Percentiles rank a stretch among this genome's conserved stretches.
phyloP scores from a whole-genome alignment of 2,797 vertebrate species.

The Scleropages formosus region DNA sequence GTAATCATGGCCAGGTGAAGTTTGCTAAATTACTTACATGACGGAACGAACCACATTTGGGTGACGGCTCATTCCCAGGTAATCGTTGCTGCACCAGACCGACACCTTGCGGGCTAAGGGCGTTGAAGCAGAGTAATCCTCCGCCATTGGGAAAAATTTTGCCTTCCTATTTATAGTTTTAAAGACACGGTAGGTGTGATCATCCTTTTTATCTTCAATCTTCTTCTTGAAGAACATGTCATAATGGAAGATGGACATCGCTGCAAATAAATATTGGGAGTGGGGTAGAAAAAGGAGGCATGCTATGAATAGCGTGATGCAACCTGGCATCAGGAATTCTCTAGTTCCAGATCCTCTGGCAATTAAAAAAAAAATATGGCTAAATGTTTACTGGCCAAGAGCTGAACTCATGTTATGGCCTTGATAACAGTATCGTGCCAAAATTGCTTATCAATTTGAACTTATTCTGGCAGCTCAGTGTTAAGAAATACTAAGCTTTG shows the following conservation, averaged over 20 bases:
- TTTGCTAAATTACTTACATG: conserved; percentile 62
- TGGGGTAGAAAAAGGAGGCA: neutral
- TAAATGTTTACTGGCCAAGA: too few relatives aligned
- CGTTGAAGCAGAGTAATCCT: conserved; percentile 68
- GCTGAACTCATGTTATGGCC: too few relatives aligned
- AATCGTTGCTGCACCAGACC: conserved; percentile 81
- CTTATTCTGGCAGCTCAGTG: too few relatives aligned
- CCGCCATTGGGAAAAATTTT: conserved; percentile 74
- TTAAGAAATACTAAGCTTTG: too few relatives aligned
- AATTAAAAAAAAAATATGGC: too few relatives aligned
- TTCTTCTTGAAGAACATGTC: conserved; percentile 80
- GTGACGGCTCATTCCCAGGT: conserved; percentile 80
- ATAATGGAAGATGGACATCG: conserved; percentile 73
- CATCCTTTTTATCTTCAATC: conserved; percentile 76
- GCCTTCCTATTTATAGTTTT: conserved; percentile 77
- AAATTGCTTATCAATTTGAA: too few relatives aligned
- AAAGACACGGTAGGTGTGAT: conserved; percentile 78
- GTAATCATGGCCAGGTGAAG: neutral
- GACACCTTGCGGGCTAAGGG: conserved; percentile 73
- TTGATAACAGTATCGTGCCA: too few relatives aligned
- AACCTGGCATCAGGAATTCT: neutral
- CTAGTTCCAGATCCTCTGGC: too few relatives aligned
- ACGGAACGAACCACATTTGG: conserved; percentile 72
- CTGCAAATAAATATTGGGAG: conserved; percentile 47
- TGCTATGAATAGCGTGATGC: neutral